phyloP scores from a whole-genome alignment of 1,140 invertebrate species.

The Chlorops oryzae region DNA sequence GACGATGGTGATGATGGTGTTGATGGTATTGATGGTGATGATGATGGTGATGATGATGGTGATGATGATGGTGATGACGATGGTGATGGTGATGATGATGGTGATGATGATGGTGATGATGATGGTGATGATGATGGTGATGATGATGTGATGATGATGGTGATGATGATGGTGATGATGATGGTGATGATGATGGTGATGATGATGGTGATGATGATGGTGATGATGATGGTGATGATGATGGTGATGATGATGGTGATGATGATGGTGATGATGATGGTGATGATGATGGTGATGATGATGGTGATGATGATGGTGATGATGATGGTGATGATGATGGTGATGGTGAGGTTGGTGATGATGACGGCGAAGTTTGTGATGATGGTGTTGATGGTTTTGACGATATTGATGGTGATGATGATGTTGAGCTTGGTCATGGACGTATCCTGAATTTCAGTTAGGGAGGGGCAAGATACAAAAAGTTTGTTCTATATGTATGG shows the following conservation, averaged over 20 bases:
- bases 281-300: too few relatives aligned
- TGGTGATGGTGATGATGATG: neutral
- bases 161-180: neutral
- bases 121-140: neutral
- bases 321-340: too few relatives aligned
- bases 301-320: too few relatives aligned
- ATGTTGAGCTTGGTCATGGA: too few relatives aligned
- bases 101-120: neutral
- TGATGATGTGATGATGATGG: neutral
- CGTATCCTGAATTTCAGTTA: too few relatives aligned
- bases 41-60: neutral
- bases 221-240: neutral
- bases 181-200: neutral
- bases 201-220: neutral
- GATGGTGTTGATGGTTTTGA: too few relatives aligned
- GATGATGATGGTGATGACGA: neutral
- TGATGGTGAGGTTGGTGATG: too few relatives aligned
- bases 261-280: too few relatives aligned
- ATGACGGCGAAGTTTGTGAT: too few relatives aligned
- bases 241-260: neutral
- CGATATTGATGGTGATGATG: too few relatives aligned
- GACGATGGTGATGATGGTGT: neutral
- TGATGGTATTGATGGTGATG: neutral
- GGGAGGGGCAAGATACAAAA: too few relatives aligned
- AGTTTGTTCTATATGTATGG: too few relatives aligned